Evolutionary conservation across 1,140 invertebrate genomes (phyloP).

Genomic region (Ostrea denselamellosa): DNA sequence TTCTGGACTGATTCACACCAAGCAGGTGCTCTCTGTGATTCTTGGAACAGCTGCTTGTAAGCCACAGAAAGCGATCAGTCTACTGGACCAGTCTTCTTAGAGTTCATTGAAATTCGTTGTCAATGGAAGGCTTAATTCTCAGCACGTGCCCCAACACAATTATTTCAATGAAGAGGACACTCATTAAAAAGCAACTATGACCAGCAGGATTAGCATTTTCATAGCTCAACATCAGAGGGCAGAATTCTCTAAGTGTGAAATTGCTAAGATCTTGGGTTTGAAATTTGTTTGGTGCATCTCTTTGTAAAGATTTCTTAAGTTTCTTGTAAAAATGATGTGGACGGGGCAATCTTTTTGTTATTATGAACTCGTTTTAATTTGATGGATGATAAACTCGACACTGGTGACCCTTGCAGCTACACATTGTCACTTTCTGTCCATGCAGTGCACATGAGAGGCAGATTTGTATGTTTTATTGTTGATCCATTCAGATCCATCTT

Average conservation of each 20-base stretch:
- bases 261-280: slow-evolving; percentile 10
- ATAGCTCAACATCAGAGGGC: slow-evolving; percentile 19
- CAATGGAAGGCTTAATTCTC: slow-evolving; percentile 11
- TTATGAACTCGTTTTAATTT: slow-evolving; percentile 37
- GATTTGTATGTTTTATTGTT: not conserved
- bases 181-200: slow-evolving; percentile 26
- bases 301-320: not conserved
- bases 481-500: slow-evolving; percentile 15
- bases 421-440: slow-evolving; percentile 13
- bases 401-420: not conserved
- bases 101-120: slow-evolving; percentile 23
- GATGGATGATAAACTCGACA: not conserved
- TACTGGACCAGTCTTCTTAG: not conserved
- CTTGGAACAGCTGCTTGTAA: not conserved
- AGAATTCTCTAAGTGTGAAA: slow-evolving; percentile 5
- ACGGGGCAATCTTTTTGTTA: not conserved
- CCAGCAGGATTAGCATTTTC: not conserved
- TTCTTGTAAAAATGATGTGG: slow-evolving; percentile 2
- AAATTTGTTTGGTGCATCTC: slow-evolving; percentile 17
- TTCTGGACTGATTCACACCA: not conserved
- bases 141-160: slow-evolving; percentile 19
- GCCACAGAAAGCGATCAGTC: not conserved
- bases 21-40: slow-evolving; percentile 21
- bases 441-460: slow-evolving; percentile 2
- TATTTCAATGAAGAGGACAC: not conserved